These are phyloP conservation scores for Centroberyx gerrardi DNA, from an alignment of 2,797 vertebrate species.

Conservation along the genomic window DNA sequence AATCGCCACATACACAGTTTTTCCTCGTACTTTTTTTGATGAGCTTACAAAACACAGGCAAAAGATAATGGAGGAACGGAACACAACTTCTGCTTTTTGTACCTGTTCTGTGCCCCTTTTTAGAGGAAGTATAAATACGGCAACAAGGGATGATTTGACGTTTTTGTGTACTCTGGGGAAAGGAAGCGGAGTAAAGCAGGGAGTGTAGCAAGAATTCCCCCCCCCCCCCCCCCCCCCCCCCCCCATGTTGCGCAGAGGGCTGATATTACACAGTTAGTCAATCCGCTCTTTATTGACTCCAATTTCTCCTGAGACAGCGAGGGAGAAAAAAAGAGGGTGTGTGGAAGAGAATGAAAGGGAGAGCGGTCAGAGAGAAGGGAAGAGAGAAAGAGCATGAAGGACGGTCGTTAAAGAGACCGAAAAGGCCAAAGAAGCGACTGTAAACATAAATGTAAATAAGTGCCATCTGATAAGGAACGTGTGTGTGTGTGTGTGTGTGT, in stretches of 20 bases:
- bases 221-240: neutral
- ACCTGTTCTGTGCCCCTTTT: constrained; percentile 52
- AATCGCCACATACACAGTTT: constrained; percentile 54
- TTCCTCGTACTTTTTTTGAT: constrained; percentile 65
- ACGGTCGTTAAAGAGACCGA: neutral
- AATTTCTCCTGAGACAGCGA: constrained; percentile 30
- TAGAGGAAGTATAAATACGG: constrained; percentile 66
- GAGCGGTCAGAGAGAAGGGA: neutral
- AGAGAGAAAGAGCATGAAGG: constrained; percentile 1
- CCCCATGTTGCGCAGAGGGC: constrained; percentile 11
- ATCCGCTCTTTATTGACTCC: constrained; percentile 47
- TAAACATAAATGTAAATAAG: constrained; percentile 28
- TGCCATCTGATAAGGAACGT: constrained; percentile 1
- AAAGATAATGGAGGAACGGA: constrained; percentile 43
- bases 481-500: neutral
- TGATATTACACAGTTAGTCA: constrained; percentile 25
- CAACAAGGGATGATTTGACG: neutral
- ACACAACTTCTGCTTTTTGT: constrained; percentile 70
- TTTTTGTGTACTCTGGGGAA: constrained; percentile 55
- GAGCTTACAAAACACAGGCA: constrained; percentile 54
- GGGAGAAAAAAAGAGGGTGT: neutral
- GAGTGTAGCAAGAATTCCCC: constrained; percentile 44
- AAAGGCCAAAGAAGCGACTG: constrained; percentile 22
- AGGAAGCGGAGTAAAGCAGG: constrained; percentile 72
- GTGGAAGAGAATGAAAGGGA: neutral